A percentile compares a stretch with the other conserved stretches of the same genome.
Conservation (phyloP, 2,888 invertebrate genomes). For the Drosophila tripunctata region DNA sequence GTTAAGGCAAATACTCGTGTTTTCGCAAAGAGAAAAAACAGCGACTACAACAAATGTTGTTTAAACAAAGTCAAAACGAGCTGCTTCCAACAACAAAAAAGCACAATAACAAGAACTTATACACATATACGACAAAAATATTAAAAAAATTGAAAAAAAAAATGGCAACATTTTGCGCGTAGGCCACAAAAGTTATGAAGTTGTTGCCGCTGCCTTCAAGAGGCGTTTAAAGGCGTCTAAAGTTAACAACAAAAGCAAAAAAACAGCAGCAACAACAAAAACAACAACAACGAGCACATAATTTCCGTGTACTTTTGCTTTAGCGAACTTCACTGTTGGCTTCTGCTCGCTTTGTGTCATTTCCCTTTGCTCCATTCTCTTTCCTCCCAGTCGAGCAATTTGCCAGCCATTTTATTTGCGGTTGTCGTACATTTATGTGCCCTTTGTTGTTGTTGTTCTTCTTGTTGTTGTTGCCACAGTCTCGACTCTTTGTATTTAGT, state of each 20-base stretch:
- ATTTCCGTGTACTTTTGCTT: constrained; percentile 44
- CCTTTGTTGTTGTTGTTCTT: constrained; percentile 28
- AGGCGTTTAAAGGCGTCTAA: constrained; percentile 52
- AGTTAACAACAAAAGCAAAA: constrained; percentile 29
- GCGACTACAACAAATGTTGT: constrained; percentile 32
- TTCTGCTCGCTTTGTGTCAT: not conserved
- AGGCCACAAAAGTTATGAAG: constrained; percentile 41
- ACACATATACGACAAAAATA: not conserved
- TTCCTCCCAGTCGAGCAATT: constrained; percentile 50
- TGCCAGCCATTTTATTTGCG: constrained; percentile 73
- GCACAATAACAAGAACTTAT: constrained; percentile 5
- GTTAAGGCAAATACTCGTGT: constrained; percentile 62
- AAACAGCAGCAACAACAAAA: constrained; percentile 3
- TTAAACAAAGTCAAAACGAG: constrained; percentile 58
- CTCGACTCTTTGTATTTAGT: constrained; percentile 42
- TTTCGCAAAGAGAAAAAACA: constrained; percentile 28
- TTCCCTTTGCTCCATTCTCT: not conserved
- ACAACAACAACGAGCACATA: constrained; percentile 40
- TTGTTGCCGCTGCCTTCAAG: constrained; percentile 38
- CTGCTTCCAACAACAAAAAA: constrained; percentile 35
- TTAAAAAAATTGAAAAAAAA: constrained; percentile 3
- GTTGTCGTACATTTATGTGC: constrained; percentile 64
- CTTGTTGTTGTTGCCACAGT: constrained; percentile 22
- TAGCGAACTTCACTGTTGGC: constrained; percentile 7
- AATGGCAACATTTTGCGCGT: constrained; percentile 34